These are phyloP conservation scores for Peromyscus californicus DNA, from an alignment of 2,113 vertebrate genomes.

Conservation along the genomic window DNA sequence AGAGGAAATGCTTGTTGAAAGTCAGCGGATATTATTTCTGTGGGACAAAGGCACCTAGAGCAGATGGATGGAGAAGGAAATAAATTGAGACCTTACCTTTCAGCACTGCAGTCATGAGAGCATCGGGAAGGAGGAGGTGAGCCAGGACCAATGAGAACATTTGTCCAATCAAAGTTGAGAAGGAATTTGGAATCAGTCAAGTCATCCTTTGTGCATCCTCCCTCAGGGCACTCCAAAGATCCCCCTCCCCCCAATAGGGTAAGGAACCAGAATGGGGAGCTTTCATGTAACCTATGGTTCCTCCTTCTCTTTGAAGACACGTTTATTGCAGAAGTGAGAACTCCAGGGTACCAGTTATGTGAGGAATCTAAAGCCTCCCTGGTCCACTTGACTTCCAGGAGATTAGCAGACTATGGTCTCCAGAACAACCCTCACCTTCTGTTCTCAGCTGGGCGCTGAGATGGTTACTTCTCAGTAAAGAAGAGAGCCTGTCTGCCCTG, in stretches of 20 bases:
- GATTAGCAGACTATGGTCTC: background rate
- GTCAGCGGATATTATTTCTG: background rate
- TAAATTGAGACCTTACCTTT: conserved; percentile 50
- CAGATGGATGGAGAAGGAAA: background rate
- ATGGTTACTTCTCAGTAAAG: background rate
- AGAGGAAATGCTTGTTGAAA: background rate
- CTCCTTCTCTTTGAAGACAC: background rate
- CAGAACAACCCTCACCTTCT: background rate
- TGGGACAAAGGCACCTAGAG: background rate
- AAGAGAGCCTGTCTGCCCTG: background rate
- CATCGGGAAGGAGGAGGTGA: background rate
- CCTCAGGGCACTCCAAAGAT: background rate
- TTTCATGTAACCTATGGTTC: background rate
- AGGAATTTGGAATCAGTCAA: background rate
- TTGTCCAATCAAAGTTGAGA: background rate
- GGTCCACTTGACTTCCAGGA: background rate
- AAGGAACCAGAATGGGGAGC: background rate
- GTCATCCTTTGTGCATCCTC: background rate
- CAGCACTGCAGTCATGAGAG: background rate
- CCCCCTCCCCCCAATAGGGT: background rate
- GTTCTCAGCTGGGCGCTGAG: background rate
- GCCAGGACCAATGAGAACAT: accelerated
- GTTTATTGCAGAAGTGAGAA: background rate
- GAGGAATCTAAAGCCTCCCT: background rate
- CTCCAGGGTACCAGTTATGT: background rate